Base-by-base conservation (phyloP, 1,140 invertebrate species). In the Galleria mellonella region DNA sequence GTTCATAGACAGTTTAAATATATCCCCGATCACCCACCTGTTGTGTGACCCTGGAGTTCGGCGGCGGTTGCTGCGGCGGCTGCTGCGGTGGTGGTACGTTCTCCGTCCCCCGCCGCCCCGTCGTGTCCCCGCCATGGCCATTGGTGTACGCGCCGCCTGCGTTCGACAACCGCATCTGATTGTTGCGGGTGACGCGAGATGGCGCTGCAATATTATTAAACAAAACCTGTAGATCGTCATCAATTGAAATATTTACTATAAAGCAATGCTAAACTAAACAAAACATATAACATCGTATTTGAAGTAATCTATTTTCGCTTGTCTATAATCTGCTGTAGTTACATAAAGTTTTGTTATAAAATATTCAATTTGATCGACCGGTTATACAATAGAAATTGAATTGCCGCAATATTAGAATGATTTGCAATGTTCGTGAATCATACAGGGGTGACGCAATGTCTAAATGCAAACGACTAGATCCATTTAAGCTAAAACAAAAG, bases 121-220 rank as follows among this genome's bases (percentile, higher is more conserved):
- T 87, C 37, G 85, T 87, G 62, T 87, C 85, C 32, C 81, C 81
- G 39, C 82, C 77, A 55, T 87, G 85, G 0, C 85, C 85, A 52
- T 84, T 84, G 38, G 81, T 84, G 63, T 81, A 81, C 42, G 70
- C 76, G 31, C 75, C 72, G 38, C 62, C 68, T 68, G 54, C 75
- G 55, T 84, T 86, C 50, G 86, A 78, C 57, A 72, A 41, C 17
- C 86, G 83, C 76, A 78, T 78, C 70, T 82, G 82, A 46, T 86
- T 86, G 67, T 84, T 86, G 51, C 83, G 76, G 35, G 82, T 85
- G 37, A 81, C 65, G 15, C 86, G 73, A n/a, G 72, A 55, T 41
- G 82, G 70, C 54, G 79, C 82, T 77, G 70, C 5, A 57, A 67
- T 27, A 39, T 9, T 37, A 27, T 23, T 15, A 47, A 43, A 32